phyloP scores from a whole-genome alignment of 2,113 vertebrate species.

The Labeo rohita region DNA sequence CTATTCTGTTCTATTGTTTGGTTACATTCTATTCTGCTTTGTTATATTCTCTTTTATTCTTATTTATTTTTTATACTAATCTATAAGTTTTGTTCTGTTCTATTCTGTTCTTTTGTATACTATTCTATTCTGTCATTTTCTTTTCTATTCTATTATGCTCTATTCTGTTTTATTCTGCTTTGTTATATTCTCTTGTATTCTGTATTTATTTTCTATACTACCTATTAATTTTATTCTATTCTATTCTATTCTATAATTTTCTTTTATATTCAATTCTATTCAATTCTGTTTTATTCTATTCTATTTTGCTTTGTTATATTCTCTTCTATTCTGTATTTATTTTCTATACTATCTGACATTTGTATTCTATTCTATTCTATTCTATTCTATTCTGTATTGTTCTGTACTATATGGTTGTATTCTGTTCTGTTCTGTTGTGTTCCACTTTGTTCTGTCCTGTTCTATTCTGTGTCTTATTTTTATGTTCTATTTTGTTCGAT shows the following conservation, averaged over 20 bases:
- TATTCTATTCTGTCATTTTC: too few relatives aligned
- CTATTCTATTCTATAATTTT: not conserved
- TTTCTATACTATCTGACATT: not conserved
- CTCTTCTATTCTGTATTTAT: not conserved
- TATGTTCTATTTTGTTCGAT: not conserved
- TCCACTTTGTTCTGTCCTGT: not conserved
- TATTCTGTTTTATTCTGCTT: too few relatives aligned
- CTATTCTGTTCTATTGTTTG: too few relatives aligned
- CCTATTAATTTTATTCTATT: not conserved
- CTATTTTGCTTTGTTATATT: not conserved
- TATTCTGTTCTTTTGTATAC: too few relatives aligned
- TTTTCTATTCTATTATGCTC: too few relatives aligned
- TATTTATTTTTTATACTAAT: too few relatives aligned
- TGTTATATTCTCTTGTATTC: too few relatives aligned
- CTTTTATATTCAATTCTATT: not conserved
- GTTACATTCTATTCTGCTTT: too few relatives aligned
- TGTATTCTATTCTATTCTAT: not conserved
- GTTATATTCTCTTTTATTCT: too few relatives aligned
- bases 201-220: not conserved
- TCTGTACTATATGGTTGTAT: not conserved
- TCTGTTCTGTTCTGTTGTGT: not conserved
- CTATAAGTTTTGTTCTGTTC: too few relatives aligned
- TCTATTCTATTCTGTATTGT: not conserved
- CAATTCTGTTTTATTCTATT: not conserved
- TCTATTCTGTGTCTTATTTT: not conserved